Base-by-base conservation (phyloP, 2,888 invertebrate genomes). In the Helicoverpa assulta region DNA sequence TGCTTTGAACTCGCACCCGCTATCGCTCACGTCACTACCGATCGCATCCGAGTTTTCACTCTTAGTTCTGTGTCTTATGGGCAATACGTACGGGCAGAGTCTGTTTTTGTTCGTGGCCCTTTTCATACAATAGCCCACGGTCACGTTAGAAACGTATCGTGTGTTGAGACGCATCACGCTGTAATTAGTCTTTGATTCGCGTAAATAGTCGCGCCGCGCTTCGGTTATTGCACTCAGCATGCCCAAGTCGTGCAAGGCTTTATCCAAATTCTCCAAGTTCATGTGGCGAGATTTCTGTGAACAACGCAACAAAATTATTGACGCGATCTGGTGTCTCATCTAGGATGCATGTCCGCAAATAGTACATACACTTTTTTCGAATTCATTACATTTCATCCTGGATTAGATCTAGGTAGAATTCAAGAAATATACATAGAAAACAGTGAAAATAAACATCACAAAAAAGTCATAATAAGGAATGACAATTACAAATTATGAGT, bases 91-190 rank as follows among this genome's bases (percentile, higher is more conserved):
- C 4, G 97, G 97, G 86, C 96, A 96, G 76, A 96, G 96, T 86
- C 97, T 94, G 91, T 96, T 96, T 85, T 96, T 96, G 66, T 94
- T 95, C 55, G 96, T 90, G 51, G 95, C 89, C 76, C 96, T 91
- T 83, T 96, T 95, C 93, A 96, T 96, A 85, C 96, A 96, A 86
- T 96, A 96, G 8, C 96, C 96, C 78, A 97, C 96, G 19, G 96
- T 96, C 67, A 97, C 96, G 85, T 96, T 96, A 62, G 96, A 96
- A 43, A 97, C 96, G 87, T 96, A 97, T 75, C 96, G 95, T 63
- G 96, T 96, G 86, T 97, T 96, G 81, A 96, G 92, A 66, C 96
- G 96, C 93, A 96, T 94, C 78, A 96, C 92, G 85, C 94, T 91
- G 83, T 94, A 92, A 82, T 93, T 94, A 12, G 93, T 90, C 78